A percentile compares a stretch with the other conserved stretches of the same genome.
Evolutionary conservation across 2,113 vertebrate species (phyloP).

Genomic region (Cinclus cinclus): DNA sequence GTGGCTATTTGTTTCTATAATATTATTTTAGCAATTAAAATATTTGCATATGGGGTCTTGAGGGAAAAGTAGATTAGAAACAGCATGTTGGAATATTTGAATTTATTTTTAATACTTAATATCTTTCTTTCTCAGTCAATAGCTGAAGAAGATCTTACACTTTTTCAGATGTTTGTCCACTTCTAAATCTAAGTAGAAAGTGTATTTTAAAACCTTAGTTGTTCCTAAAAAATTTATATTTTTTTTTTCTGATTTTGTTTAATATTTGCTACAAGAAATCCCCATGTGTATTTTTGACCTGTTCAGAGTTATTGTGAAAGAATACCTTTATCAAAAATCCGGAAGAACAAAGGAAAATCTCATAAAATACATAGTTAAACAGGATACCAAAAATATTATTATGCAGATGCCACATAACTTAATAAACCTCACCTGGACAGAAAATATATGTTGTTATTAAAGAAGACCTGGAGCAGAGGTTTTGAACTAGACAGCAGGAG

Average conservation of each 20-base stretch:
- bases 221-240: neutral
- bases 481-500: neutral
- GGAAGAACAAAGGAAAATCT: neutral
- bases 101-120: constrained; percentile 11
- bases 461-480: neutral
- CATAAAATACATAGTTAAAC: neutral
- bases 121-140: neutral
- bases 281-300: neutral
- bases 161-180: neutral
- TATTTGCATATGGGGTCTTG: neutral
- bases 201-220: neutral
- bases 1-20: constrained; percentile 36
- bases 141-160: neutral
- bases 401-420: neutral
- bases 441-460: neutral
- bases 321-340: neutral
- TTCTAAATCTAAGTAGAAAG: neutral
- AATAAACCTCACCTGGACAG: neutral
- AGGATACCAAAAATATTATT: neutral
- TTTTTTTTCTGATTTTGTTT: neutral
- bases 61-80: constrained; percentile 41
- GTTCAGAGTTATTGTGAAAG: neutral
- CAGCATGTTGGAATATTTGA: constrained; percentile 6
- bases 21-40: constrained; percentile 6
- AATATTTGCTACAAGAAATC: neutral